Percentiles rank a stretch among this genome's conserved stretches.
Evolutionary conservation across 2,797 vertebrate genomes (phyloP).

Genomic region (Tenualosa thibaudeaui): DNA sequence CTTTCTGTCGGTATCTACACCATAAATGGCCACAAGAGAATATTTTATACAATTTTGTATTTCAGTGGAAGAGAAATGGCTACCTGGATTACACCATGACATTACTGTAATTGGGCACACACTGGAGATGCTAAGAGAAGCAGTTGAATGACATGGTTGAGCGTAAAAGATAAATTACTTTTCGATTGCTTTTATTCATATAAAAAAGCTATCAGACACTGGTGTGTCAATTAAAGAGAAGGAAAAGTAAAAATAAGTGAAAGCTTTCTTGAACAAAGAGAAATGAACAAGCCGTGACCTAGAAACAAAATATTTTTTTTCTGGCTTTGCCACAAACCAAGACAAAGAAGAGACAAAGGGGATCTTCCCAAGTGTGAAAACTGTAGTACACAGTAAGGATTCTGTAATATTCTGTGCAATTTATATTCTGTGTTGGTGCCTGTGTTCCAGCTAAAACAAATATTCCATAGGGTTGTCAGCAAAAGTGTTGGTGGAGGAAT

Average conservation of each 20-base stretch:
- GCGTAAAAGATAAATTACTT: not conserved
- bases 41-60: too few species aligned
- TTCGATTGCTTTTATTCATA: not conserved
- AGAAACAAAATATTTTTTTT: not conserved
- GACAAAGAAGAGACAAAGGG: slow-evolving; percentile 46
- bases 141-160: not conserved
- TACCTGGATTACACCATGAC: not conserved
- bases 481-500: slow-evolving; percentile 60
- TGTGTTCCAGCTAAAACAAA: slow-evolving; percentile 67
- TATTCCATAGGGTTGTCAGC: slow-evolving; percentile 63
- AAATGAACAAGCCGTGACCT: not conserved
- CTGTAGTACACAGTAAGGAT: slow-evolving; percentile 57
- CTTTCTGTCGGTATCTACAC: too few species aligned
- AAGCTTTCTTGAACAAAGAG: not conserved
- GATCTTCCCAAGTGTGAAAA: slow-evolving; percentile 46
- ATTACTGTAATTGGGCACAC: not conserved
- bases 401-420: slow-evolving; percentile 61
- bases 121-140: not conserved
- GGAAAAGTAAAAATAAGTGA: not conserved
- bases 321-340: not conserved
- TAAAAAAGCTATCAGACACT: not conserved
- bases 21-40: too few species aligned
- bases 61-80: not conserved
- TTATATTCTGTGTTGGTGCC: slow-evolving; percentile 57
- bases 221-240: not conserved